A percentile compares a stretch with the other conserved stretches of the same genome.
phyloP scores from a whole-genome alignment of 2,888 invertebrate genomes.

The Phaedon cochleariae region DNA sequence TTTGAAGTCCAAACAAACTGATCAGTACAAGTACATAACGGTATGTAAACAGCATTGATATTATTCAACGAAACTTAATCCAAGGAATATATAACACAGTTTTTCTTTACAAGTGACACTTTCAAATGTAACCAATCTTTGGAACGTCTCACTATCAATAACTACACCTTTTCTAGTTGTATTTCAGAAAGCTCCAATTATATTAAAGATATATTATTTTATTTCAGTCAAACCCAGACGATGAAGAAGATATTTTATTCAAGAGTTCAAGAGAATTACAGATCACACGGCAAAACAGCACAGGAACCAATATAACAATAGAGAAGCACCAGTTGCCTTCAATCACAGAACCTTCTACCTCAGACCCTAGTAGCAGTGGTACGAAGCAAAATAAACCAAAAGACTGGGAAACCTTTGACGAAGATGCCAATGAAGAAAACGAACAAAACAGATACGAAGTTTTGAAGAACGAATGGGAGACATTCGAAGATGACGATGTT shows the following conservation, averaged over 20 bases:
- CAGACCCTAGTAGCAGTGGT: slow-evolving; percentile 27
- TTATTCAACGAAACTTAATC: too few relatives aligned
- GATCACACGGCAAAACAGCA: slow-evolving; percentile 48
- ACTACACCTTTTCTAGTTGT: too few relatives aligned
- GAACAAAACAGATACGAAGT: slow-evolving; percentile 36
- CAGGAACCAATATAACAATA: slow-evolving; percentile 39
- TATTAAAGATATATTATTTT: background rate
- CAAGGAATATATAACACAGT: too few relatives aligned
- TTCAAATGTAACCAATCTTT: too few relatives aligned
- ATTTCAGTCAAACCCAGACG: slow-evolving; percentile 51
- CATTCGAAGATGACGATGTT: slow-evolving; percentile 38
- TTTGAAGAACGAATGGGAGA: slow-evolving; percentile 47
- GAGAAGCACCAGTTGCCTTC: slow-evolving; percentile 42
- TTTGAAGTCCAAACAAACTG: slow-evolving; percentile 51
- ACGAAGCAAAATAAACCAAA: slow-evolving; percentile 2
- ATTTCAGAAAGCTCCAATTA: too few relatives aligned
- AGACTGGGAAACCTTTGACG: slow-evolving; percentile 51
- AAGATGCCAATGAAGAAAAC: slow-evolving; percentile 39
- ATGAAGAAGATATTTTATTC: slow-evolving; percentile 68
- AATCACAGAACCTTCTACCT: background rate
- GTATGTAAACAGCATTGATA: slow-evolving; percentile 42
- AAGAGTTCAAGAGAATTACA: slow-evolving; percentile 55
- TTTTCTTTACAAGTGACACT: too few relatives aligned
- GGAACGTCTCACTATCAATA: too few relatives aligned
- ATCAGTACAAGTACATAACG: slow-evolving; percentile 52